Evolutionary conservation across 2,888 invertebrate species (phyloP), one percentile per base, ranked within the genome.

Genomic region (Meta bourneti): DNA sequence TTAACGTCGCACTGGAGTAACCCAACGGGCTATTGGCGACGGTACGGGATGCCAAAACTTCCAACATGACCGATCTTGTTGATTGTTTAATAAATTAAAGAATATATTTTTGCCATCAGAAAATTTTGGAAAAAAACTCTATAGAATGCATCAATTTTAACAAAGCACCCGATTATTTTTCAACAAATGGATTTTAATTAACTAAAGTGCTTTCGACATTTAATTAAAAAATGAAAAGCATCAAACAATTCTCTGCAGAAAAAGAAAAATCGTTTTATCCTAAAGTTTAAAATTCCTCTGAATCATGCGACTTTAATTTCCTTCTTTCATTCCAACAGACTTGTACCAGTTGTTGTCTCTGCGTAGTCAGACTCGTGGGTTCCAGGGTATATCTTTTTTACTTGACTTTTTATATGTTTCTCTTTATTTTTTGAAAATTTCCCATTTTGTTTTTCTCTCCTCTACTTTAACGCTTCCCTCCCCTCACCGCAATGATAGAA

Each of bases 381-480:
- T 87, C 54, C 19, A 72, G 79, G 80, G 79, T 71, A 87, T 52
- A 34, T n/a, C 54, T 87, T 70, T 86, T 80, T 79, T 34, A 11
- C 54, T 79, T 72, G n/a, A 52, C 20, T 87, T 86, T 69, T 69
- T 85, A 75, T 85, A 75, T 19, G 48, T 74, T 69, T 20, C 20
- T 48, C 61, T 69, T 54, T 71, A 71, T 77, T 72, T 78, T 19
- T 70, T 5, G 8, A n/a, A 72, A 71, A 86, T 71, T 87, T 87
- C 80, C 87, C 80, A 80, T 87, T 87, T 87, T 80, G 72, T 80
- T 51, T 81, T 80, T 72, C n/a, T n/a, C n/a, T n/a, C 48, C 19
- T 70, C 48, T 8, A 52, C n/a, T 34, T 2, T 52, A n/a, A 6
- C 61, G n/a, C 13, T 13, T 19, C 34, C 34, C 34, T 19, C 13